Base-by-base conservation (phyloP, 2,113 vertebrate species). In the Microcebus murinus region DNA sequence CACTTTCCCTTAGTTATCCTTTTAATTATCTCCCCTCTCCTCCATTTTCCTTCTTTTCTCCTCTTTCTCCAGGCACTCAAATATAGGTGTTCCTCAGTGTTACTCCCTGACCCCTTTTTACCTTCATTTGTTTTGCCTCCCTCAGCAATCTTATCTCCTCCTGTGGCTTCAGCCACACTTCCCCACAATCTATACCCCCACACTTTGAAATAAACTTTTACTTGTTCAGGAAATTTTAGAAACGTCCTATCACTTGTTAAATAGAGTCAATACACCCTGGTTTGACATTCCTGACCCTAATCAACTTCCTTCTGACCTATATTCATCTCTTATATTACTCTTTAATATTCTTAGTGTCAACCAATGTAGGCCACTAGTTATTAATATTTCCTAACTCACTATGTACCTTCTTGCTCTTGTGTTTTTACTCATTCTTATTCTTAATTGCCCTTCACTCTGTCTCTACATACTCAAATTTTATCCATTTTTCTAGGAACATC, bases 131-230 rank as follows among this genome's bases (percentile, higher is more conserved):
- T 21, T 80, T 77, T 50, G 29, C 6, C 15, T 59, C 31, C 14
- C 25, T n/a, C 13, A 7, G 29, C 4, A 48, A 18, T 4, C 5
- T 76, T 15, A 50, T 25, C 73, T 68, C 15, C 9, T 57, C 36
- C 12, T 7, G 7, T 12, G 29, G 8, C 20, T 89, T 94, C 67
- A 67, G 6, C 2, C 39, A 11, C 11, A 4, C 50, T 76, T 55
- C n/a, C 18, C 18, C 15, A 31, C 31, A 36, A 12, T 52, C 36
- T 57, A 8, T 1, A 17, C 2, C 20, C 1, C 11, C 2, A 27
- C 8, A 67, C 11, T 96, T 79, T 74, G 76, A 71, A 81, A 91
- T 71, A 85, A 70, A 27, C 59, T 85, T 87, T 57, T 45, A 42
- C 77, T 50, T 76, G 18, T 61, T 89, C 63, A 63, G 84, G 39